A percentile compares a stretch with the other conserved stretches of the same genome.
Conservation (phyloP, 2,113 vertebrate species). For the Hippoglossus stenolepis region DNA sequence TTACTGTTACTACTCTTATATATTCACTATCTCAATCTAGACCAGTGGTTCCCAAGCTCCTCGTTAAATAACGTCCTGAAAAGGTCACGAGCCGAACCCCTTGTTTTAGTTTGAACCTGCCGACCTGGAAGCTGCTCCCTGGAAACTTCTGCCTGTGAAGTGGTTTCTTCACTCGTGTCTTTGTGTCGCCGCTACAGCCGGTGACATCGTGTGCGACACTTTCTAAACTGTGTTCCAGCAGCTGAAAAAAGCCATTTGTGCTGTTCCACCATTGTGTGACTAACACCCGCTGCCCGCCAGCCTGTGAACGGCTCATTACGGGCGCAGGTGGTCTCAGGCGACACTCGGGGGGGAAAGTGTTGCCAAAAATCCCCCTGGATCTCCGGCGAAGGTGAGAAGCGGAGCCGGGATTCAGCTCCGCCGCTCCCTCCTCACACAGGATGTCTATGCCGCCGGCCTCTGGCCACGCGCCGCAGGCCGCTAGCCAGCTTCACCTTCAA, state of each 20-base stretch:
- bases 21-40: too few relatives aligned
- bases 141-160: too few relatives aligned
- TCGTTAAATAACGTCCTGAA: too few relatives aligned
- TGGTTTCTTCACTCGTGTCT: too few relatives aligned
- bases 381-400: slow-evolving; percentile 37
- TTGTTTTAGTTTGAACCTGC: too few relatives aligned
- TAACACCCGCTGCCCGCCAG: slow-evolving; percentile 16
- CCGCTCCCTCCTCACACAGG: slow-evolving; percentile 48
- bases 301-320: slow-evolving; percentile 15
- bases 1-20: too few relatives aligned
- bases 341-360: slow-evolving; percentile 1
- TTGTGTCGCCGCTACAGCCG: too few relatives aligned
- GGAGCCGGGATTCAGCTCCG: slow-evolving; percentile 36
- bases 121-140: too few relatives aligned
- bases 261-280: slow-evolving; percentile 23
- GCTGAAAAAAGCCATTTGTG: background rate
- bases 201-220: background rate
- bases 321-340: slow-evolving; percentile 32
- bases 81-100: too few relatives aligned
- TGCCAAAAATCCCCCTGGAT: slow-evolving; percentile 44
- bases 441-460: slow-evolving; percentile 45
- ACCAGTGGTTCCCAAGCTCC: too few relatives aligned
- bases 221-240: background rate
- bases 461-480: slow-evolving; percentile 36
- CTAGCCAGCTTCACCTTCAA: slow-evolving; percentile 65